phyloP scores from a whole-genome alignment of 2,113 vertebrate species.

The Chauna torquata region DNA sequence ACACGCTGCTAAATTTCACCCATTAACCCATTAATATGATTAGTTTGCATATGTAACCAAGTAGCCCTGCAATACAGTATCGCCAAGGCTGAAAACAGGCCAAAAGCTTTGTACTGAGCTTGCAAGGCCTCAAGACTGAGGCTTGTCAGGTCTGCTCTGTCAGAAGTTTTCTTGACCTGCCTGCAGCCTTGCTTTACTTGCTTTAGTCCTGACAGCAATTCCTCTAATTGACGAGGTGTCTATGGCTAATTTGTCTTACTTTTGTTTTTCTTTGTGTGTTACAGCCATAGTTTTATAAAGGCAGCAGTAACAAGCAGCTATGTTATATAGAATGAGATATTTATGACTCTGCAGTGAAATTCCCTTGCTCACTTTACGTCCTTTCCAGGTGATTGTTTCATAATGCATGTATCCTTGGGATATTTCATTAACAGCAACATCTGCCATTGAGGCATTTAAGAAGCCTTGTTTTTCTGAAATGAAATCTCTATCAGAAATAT shows the following conservation, averaged over 20 bases:
- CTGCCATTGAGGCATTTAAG: not conserved
- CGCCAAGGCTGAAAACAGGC: not conserved
- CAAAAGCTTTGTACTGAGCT: not conserved
- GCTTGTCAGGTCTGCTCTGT: not conserved
- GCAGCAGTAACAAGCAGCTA: not conserved
- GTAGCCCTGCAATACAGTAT: not conserved
- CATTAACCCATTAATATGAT: not conserved
- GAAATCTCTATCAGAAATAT: not conserved
- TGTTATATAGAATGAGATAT: not conserved
- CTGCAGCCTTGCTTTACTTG: not conserved
- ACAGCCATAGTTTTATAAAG: not conserved
- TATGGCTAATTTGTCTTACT: not conserved
- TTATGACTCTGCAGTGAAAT: not conserved
- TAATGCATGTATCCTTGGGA: not conserved
- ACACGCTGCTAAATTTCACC: not conserved
- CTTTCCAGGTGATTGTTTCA: constrained; percentile 5
- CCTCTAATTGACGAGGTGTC: not conserved
- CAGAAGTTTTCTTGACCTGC: not conserved
- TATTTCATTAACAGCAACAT: constrained; percentile 24
- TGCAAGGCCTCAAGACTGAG: not conserved
- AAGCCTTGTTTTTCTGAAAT: constrained; percentile 41
- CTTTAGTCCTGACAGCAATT: not conserved
- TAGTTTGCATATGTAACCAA: not conserved
- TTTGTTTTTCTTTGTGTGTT: not conserved
- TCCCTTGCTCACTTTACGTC: not conserved